A percentile compares a stretch with the other conserved stretches of the same genome.
Conservation (phyloP, 2,888 invertebrate genomes). For the Dicyrtomina minuta region DNA sequence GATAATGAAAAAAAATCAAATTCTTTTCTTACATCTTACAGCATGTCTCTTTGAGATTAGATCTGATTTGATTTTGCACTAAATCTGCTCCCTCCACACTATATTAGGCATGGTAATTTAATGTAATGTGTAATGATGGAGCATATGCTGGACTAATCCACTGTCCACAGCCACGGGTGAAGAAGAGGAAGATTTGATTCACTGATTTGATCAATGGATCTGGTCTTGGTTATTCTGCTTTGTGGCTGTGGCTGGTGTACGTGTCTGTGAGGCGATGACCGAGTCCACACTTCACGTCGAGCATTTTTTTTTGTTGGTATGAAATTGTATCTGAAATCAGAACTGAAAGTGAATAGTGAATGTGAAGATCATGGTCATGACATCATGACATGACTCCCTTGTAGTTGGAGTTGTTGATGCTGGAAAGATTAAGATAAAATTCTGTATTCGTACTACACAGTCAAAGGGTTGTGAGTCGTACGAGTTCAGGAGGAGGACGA, state of each 20-base stretch:
- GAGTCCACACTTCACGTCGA: too few relatives aligned
- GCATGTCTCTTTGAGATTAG: background rate
- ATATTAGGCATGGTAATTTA: constrained; percentile 21
- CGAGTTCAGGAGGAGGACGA: too few relatives aligned
- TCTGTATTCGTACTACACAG: too few relatives aligned
- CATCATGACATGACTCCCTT: background rate
- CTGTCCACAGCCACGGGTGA: background rate
- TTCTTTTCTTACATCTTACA: too few relatives aligned
- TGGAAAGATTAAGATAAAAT: background rate
- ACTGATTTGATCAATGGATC: background rate
- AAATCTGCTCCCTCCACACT: constrained; percentile 9
- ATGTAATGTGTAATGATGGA: constrained; percentile 8
- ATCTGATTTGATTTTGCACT: constrained; percentile 32
- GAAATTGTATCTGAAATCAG: background rate
- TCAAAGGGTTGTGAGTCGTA: too few relatives aligned
- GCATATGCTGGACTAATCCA: background rate
- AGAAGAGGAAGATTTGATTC: too few relatives aligned
- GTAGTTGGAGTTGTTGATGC: too few relatives aligned
- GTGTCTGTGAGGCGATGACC: too few relatives aligned
- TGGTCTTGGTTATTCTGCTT: too few relatives aligned
- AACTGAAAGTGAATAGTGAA: background rate
- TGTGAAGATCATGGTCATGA: constrained; percentile 5
- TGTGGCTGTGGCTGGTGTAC: too few relatives aligned
- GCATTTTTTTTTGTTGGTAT: background rate
- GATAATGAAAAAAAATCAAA: background rate